phyloP scores from a whole-genome alignment of 1,140 invertebrate genomes.

The Dolichoris vasculosae region DNA sequence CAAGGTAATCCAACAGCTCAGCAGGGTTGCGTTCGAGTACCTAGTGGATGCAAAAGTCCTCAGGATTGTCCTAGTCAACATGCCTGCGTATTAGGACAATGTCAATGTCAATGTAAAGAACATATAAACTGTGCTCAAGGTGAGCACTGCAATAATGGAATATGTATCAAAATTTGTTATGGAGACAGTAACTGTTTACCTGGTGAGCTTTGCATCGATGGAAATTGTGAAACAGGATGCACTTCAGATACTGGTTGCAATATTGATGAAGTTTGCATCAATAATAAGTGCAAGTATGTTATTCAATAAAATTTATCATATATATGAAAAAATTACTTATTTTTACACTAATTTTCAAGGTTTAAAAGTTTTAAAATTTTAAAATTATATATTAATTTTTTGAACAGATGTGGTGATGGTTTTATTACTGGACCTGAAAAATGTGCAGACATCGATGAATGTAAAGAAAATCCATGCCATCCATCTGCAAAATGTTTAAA shows the following conservation, averaged over 20 bases:
- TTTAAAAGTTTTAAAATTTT: too few relatives aligned
- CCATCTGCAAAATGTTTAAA: slow-evolving; percentile 86
- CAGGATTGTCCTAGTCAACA: slow-evolving; percentile 83
- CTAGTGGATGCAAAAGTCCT: slow-evolving; percentile 78
- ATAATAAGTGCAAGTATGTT: slow-evolving; percentile 82
- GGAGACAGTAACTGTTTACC: slow-evolving; percentile 90
- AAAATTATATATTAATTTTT: background rate
- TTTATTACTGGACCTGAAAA: slow-evolving; percentile 81
- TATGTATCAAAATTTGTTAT: slow-evolving; percentile 90
- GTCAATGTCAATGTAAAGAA: slow-evolving; percentile 84
- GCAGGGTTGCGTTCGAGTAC: slow-evolving; percentile 89
- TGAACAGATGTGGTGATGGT: slow-evolving; percentile 79
- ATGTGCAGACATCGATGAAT: slow-evolving; percentile 87
- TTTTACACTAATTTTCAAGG: too few relatives aligned
- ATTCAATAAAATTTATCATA: background rate
- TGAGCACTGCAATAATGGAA: slow-evolving; percentile 85
- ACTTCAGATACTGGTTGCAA: slow-evolving; percentile 87
- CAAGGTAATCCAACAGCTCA: slow-evolving; percentile 90
- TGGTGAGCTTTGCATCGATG: slow-evolving; percentile 91
- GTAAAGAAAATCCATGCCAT: slow-evolving; percentile 86
- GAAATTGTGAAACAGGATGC: slow-evolving; percentile 88
- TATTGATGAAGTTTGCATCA: slow-evolving; percentile 85
- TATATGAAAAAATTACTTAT: background rate
- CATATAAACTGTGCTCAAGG: slow-evolving; percentile 85
- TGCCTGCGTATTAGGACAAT: slow-evolving; percentile 83